These are phyloP conservation scores for Conops quadrifasciatus DNA, from an alignment of 2,888 invertebrate species.

Conservation along the genomic window DNA sequence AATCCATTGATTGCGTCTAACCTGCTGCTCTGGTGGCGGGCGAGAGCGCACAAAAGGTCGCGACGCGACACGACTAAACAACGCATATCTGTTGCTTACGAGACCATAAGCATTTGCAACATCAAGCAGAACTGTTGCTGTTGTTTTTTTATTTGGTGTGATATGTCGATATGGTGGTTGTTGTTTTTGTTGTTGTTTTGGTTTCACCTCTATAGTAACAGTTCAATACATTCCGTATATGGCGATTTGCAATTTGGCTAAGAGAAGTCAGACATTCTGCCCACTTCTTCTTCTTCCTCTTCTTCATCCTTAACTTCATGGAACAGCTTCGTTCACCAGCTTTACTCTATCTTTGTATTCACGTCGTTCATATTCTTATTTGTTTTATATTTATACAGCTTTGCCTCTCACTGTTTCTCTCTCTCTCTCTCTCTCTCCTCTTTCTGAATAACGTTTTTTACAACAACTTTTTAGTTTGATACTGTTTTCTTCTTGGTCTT, in stretches of 20 bases:
- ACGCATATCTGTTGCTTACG: no score
- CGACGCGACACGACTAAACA: neutral
- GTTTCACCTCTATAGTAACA: neutral
- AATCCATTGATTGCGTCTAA: neutral
- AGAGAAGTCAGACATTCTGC: neutral
- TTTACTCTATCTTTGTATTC: neutral
- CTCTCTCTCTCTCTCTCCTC: no score
- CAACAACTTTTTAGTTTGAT: no score
- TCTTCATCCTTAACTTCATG: neutral
- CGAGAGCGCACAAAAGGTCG: constrained; percentile 27
- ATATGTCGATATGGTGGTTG: neutral
- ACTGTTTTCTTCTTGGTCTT: no score
- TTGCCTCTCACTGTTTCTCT: no score
- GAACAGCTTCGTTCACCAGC: no score
- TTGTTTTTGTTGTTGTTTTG: neutral
- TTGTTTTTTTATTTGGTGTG: neutral
- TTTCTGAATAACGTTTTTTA: no score
- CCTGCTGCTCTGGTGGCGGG: constrained; percentile 3
- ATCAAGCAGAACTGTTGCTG: neutral
- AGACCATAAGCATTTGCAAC: neutral
- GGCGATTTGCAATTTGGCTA: neutral
- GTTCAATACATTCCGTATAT: neutral
- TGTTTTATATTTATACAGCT: neutral
- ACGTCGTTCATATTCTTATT: neutral
- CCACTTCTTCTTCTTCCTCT: neutral